A percentile compares a stretch with the other conserved stretches of the same genome.
phyloP scores from a whole-genome alignment of 2,888 invertebrate species.

The Ophioninae sp. region DNA sequence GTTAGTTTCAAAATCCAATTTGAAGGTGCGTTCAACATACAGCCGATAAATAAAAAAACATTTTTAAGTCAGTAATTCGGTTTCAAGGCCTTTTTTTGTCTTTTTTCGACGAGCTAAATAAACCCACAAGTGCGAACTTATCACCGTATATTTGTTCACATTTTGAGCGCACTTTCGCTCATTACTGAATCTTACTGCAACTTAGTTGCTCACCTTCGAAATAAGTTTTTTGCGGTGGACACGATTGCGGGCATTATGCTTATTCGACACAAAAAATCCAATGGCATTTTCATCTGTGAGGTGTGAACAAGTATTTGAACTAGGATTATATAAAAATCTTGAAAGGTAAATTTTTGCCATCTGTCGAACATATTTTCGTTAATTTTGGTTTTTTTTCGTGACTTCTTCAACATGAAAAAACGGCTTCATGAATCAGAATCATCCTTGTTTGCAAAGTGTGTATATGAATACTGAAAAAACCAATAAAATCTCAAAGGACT shows the following conservation, averaged over 20 bases:
- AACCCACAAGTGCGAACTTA: neutral
- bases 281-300: neutral
- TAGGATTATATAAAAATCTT: neutral
- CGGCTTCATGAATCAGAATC: neutral
- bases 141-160: no score
- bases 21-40: no score
- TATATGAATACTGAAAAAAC: neutral
- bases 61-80: neutral
- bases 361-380: neutral
- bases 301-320: neutral
- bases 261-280: neutral
- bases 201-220: neutral
- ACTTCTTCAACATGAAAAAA: neutral
- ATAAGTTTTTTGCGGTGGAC: neutral
- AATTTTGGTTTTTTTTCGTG: no score
- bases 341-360: neutral
- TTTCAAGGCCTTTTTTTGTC: neutral
- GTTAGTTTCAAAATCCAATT: no score
- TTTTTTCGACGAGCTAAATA: neutral
- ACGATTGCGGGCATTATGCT: conserved; percentile 1
- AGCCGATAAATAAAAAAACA: no score
- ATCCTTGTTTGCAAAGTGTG: neutral
- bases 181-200: neutral
- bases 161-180: no score
- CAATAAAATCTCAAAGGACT: neutral